A percentile compares a stretch with the other conserved stretches of the same genome.
These are phyloP conservation scores for Tinamus major DNA, from an alignment of 2,797 vertebrate species.

Conservation along the genomic window DNA sequence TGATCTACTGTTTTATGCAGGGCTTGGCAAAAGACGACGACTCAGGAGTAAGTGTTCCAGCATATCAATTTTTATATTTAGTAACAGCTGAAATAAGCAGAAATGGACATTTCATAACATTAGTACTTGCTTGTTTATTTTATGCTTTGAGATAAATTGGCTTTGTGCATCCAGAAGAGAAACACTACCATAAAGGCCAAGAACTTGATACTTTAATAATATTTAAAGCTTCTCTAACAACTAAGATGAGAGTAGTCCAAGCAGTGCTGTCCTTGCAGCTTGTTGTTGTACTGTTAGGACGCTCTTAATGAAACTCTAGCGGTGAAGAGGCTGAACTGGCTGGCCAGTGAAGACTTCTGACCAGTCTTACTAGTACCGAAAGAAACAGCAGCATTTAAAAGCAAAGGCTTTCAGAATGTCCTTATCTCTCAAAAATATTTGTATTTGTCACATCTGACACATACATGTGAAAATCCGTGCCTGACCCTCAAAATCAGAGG, in stretches of 20 bases:
- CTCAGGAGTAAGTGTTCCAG: conserved; percentile 42
- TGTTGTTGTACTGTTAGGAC: not conserved
- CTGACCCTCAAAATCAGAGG: not conserved
- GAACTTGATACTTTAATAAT: conserved; percentile 41
- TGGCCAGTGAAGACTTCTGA: not conserved
- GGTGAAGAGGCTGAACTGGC: not conserved
- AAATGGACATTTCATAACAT: conserved; percentile 54
- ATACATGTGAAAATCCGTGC: not conserved
- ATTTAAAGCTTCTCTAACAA: conserved; percentile 36
- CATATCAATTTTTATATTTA: conserved; percentile 68
- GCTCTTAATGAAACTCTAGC: not conserved
- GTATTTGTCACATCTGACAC: not conserved
- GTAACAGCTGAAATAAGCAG: conserved; percentile 67
- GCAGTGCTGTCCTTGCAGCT: not conserved
- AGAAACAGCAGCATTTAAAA: not conserved
- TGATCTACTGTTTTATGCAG: conserved; percentile 52
- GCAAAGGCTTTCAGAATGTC: not conserved
- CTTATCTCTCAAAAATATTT: not conserved
- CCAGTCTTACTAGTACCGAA: not conserved
- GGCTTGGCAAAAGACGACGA: not conserved
- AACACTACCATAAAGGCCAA: conserved; percentile 43
- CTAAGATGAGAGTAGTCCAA: not conserved
- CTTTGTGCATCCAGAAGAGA: conserved; percentile 32
- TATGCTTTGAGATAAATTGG: conserved; percentile 45
- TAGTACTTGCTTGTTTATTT: conserved; percentile 56